Base-by-base conservation (phyloP, 2,797 vertebrate genomes). In the Lagocephalus sceleratus region DNA sequence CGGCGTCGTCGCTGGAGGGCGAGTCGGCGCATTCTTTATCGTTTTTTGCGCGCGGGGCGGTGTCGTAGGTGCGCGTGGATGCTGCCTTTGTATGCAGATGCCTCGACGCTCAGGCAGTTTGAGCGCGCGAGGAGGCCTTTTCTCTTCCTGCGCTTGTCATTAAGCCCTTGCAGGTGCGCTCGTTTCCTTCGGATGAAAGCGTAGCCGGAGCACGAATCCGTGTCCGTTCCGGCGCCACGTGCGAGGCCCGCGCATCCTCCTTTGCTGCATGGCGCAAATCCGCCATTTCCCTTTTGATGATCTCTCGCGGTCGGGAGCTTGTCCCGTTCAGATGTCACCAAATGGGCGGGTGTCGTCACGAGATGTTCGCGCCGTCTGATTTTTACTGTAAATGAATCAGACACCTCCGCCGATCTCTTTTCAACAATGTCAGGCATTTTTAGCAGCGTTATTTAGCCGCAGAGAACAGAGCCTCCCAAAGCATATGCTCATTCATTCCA, bases 401-500 rank as follows among this genome's bases (percentile, higher is more conserved):
- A 38, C 25, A 45, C 9, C 19, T 21, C 32, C 7, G 63, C 25
- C 0, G n/a, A 16, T 51, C 47, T 35, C 38, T 52, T 59, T 26
- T 51, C 47, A 57, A 39, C 20, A 51, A 15, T 25, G 20, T 25
- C 25, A 53, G 6, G 62, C 35, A 60, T 51, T 57, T 73, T 60
- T 21, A 61, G 42, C 38, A 52, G 53, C 38, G 39, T 48, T 19
- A 42, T 19, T 7, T 47, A 68, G 20, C 64, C 57, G 60, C 46
- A 57, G 54, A 58, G 51, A 61, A 66, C 41, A 65, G 61, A 71
- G 61, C 45, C 15, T 57, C 26, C 63, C 23, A 11, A 45, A 85
- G 57, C 78, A 76, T 74, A 76, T 79, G 80, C 57, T 81, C 63
- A 57, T 65, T 47, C 61, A 53, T 19, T n/a, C 29, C 6, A 44